Evolutionary conservation across 2,888 invertebrate species (phyloP).

Genomic region (Crioceris asparagi): DNA sequence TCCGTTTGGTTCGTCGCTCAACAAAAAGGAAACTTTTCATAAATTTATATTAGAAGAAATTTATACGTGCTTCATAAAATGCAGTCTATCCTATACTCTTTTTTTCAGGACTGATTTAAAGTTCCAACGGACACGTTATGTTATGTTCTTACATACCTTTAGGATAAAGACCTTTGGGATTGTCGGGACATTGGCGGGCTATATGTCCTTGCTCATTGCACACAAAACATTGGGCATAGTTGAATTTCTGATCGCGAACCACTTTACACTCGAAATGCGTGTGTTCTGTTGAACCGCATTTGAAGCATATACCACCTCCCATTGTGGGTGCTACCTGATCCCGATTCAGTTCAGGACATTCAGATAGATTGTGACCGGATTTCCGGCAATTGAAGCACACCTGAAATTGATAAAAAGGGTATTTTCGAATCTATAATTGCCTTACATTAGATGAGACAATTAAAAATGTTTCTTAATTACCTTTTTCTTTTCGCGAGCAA

Average conservation of each 20-base stretch:
- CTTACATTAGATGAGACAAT: neutral
- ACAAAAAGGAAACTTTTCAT: too few relatives aligned
- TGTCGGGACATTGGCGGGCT: constrained; percentile 78
- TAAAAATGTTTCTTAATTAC: constrained; percentile 31
- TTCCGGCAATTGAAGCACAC: constrained; percentile 72
- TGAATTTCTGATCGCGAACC: constrained; percentile 53
- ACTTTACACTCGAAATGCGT: constrained; percentile 64
- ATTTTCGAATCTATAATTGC: neutral
- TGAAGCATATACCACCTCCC: constrained; percentile 67
- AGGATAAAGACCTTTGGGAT: constrained; percentile 73
- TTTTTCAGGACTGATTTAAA: too few relatives aligned
- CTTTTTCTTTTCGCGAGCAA: constrained; percentile 54
- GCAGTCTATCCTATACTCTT: too few relatives aligned
- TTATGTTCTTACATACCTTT: constrained; percentile 43
- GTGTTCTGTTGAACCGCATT: constrained; percentile 85
- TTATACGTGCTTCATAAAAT: too few relatives aligned
- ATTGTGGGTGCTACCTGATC: constrained; percentile 36
- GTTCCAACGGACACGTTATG: too few relatives aligned
- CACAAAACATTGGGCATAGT: constrained; percentile 81
- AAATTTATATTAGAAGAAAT: too few relatives aligned
- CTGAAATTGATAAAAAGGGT: constrained; percentile 25
- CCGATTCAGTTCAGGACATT: constrained; percentile 61
- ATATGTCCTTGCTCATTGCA: constrained; percentile 83
- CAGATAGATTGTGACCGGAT: constrained; percentile 68
- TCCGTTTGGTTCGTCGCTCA: too few relatives aligned